A percentile compares a stretch with the other conserved stretches of the same genome.
phyloP scores from a whole-genome alignment of 2,113 vertebrate genomes.

The Rhinoderma darwinii region DNA sequence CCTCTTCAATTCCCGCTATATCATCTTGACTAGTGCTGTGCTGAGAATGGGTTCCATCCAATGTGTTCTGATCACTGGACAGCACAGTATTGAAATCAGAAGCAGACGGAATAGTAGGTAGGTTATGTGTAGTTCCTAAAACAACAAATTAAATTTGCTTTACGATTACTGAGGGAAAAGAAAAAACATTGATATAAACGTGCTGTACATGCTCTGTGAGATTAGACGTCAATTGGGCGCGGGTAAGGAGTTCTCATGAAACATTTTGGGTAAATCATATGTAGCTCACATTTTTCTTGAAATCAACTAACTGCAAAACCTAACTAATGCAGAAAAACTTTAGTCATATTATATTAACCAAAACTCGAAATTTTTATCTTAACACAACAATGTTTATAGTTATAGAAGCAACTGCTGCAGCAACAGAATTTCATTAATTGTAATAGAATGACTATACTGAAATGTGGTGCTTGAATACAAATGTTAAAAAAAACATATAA shows the following conservation, averaged over 20 bases:
- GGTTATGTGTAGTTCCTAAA: constrained; percentile 86
- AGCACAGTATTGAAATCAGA: constrained; percentile 96
- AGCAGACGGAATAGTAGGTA: constrained; percentile 94
- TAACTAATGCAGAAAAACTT: background rate
- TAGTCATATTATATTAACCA: too few relatives aligned
- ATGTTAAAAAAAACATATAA: constrained; percentile 28
- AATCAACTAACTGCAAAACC: background rate
- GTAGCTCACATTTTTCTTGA: background rate
- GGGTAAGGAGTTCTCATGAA: background rate
- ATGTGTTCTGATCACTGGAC: constrained; percentile 96
- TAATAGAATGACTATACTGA: background rate
- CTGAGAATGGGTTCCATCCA: constrained; percentile 95
- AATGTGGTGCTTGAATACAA: background rate
- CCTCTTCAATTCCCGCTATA: constrained; percentile 88
- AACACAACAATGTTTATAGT: too few relatives aligned
- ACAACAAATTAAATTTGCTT: constrained; percentile 55
- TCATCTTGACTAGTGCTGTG: constrained; percentile 96
- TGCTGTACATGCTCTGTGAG: background rate
- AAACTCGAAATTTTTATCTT: too few relatives aligned
- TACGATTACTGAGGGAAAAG: background rate
- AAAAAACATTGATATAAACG: background rate
- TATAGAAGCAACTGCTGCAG: too few relatives aligned
- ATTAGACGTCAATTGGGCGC: background rate
- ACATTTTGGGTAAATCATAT: background rate
- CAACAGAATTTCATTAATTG: too few relatives aligned